These are phyloP conservation scores for Eueremaeus valkanovi DNA, from an alignment of 2,888 invertebrate species.

Conservation along the genomic window DNA sequence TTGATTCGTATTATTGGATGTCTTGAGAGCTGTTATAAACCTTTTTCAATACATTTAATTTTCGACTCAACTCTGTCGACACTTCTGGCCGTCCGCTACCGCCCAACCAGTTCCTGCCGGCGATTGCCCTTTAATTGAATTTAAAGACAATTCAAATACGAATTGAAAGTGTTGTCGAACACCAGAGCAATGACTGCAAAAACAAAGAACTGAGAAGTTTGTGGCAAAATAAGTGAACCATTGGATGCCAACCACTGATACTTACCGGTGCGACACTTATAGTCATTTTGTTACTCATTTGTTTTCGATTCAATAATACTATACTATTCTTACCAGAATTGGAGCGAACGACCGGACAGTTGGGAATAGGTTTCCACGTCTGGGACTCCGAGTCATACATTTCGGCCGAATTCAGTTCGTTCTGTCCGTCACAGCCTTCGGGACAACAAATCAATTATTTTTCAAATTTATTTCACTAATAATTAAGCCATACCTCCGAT, in stretches of 20 bases:
- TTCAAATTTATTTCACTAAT: background rate
- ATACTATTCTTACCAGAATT: constrained; percentile 59
- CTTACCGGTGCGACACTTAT: background rate
- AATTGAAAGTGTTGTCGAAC: constrained; percentile 22
- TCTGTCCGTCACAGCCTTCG: constrained; percentile 68
- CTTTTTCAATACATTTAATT: too few relatives aligned
- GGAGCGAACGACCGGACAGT: constrained; percentile 63
- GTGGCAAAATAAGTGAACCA: constrained; percentile 14
- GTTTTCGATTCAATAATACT: background rate
- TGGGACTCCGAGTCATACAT: constrained; percentile 57
- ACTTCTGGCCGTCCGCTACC: too few relatives aligned
- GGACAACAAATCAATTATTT: background rate
- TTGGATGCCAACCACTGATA: constrained; percentile 25
- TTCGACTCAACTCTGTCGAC: too few relatives aligned
- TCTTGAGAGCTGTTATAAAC: too few relatives aligned
- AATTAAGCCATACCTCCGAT: constrained; percentile 59
- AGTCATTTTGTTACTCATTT: background rate
- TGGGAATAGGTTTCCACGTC: constrained; percentile 58
- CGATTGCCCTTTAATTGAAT: too few relatives aligned
- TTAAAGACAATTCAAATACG: constrained; percentile 8
- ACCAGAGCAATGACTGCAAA: constrained; percentile 13
- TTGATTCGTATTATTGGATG: too few relatives aligned
- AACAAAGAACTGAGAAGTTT: constrained; percentile 26
- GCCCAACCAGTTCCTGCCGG: too few relatives aligned
- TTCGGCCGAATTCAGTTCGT: constrained; percentile 70